Conservation (phyloP, 2,888 invertebrate genomes). For the Trichacis sp. region DNA sequence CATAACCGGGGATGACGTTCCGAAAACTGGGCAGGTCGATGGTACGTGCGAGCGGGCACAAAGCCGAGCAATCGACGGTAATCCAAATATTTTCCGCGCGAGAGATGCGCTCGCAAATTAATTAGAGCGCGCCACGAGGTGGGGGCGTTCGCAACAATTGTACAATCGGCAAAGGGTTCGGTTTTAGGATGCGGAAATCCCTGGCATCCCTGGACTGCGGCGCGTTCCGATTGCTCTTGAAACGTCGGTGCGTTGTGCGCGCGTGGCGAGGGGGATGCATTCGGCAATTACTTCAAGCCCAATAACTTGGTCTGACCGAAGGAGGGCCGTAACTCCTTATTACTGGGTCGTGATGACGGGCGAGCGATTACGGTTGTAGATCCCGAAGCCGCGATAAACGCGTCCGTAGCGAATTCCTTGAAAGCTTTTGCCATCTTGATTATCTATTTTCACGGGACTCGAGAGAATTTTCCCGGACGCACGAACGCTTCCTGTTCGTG, state of each 20-base stretch:
- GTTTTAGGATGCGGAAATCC: constrained; percentile 16
- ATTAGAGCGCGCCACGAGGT: constrained; percentile 10
- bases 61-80: constrained; percentile 19
- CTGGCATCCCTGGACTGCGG: constrained; percentile 12
- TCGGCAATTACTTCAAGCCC: constrained; percentile 63
- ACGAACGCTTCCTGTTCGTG: constrained; percentile 10
- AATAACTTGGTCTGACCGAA: constrained; percentile 46
- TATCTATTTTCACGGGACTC: constrained; percentile 25
- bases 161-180: constrained; percentile 27
- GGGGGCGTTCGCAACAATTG: constrained; percentile 30
- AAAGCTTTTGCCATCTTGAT: constrained; percentile 44
- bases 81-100: constrained; percentile 29
- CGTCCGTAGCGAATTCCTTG: constrained; percentile 21
- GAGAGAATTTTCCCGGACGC: constrained; percentile 9
- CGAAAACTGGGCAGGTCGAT: not conserved
- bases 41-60: constrained; percentile 5
- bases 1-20: constrained; percentile 9
- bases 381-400: constrained; percentile 62
- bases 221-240: constrained; percentile 28
- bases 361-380: constrained; percentile 63
- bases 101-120: constrained; percentile 17
- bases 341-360: constrained; percentile 54
- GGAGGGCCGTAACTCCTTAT: constrained; percentile 65
- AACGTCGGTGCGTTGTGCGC: constrained; percentile 13
- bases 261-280: constrained; percentile 58